Evolutionary conservation across 2,797 vertebrate genomes (phyloP).

Genomic region (Emydoidea blandingii): DNA sequence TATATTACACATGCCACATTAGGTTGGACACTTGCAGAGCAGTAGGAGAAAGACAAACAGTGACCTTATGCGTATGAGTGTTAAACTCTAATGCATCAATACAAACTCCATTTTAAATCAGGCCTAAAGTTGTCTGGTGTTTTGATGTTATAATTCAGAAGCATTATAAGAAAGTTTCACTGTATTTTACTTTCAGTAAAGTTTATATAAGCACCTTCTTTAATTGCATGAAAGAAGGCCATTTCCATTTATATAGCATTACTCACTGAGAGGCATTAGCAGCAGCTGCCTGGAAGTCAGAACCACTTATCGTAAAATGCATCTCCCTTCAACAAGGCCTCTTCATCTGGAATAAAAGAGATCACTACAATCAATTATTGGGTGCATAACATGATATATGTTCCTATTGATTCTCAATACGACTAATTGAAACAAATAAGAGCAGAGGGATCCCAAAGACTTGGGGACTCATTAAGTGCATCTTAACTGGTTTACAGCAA

Average conservation of each 20-base stretch:
- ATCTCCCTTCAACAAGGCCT: not conserved
- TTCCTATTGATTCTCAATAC: slow-evolving; percentile 1
- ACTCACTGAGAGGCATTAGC: slow-evolving; percentile 1
- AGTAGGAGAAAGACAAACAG: not conserved
- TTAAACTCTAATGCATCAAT: fast-evolving
- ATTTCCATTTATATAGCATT: not conserved
- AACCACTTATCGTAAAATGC: not conserved
- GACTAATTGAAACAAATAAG: not conserved
- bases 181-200: not conserved
- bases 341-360: not conserved
- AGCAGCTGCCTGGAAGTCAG: not conserved
- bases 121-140: not conserved
- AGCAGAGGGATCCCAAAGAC: not conserved
- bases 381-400: not conserved
- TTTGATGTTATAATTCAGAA: not conserved
- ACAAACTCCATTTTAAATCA: not conserved
- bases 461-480: not conserved
- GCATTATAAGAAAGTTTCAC: not conserved
- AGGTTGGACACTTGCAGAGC: not conserved
- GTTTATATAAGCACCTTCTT: not conserved
- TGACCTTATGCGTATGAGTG: not conserved
- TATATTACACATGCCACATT: not conserved
- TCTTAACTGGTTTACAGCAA: not conserved
- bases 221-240: not conserved
- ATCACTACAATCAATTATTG: not conserved